A percentile compares a stretch with the other conserved stretches of the same genome.
These are phyloP conservation scores for Acanthococcus lagerstroemiae DNA, from an alignment of 2,888 invertebrate genomes.

Conservation along the genomic window DNA sequence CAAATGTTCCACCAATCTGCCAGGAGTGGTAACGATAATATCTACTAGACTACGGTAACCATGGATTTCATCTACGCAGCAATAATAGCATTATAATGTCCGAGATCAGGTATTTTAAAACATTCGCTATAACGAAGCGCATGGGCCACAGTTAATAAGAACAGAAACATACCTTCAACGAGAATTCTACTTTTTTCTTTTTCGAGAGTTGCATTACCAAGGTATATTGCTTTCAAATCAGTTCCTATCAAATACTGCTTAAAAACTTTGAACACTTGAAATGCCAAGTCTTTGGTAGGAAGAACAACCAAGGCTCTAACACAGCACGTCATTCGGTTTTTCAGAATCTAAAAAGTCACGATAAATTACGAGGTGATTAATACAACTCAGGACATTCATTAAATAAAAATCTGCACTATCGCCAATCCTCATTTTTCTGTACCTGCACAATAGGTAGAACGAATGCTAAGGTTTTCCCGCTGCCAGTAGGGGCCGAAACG, in stretches of 20 bases:
- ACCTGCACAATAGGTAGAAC: conserved; percentile 81
- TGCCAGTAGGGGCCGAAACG: conserved; percentile 94
- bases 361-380: conserved; percentile 15
- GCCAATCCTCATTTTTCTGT: background rate
- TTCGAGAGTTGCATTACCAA: conserved; percentile 44
- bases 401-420: too few species aligned
- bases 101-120: conserved; percentile 39
- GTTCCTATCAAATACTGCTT: conserved; percentile 57
- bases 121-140: conserved; percentile 21
- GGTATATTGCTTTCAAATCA: conserved; percentile 56
- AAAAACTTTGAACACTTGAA: conserved; percentile 79
- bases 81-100: background rate
- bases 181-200: conserved; percentile 30
- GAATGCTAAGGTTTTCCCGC: conserved; percentile 93
- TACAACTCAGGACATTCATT: too few species aligned
- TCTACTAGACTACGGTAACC: conserved; percentile 58
- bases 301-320: conserved; percentile 79
- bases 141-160: too few species aligned
- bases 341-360: conserved; percentile 46
- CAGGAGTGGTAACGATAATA: conserved; percentile 86
- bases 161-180: conserved; percentile 7
- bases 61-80: conserved; percentile 29
- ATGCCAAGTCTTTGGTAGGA: conserved; percentile 84
- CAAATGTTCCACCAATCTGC: conserved; percentile 84
- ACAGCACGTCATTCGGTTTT: conserved; percentile 52